A percentile compares a stretch with the other conserved stretches of the same genome.
phyloP scores from a whole-genome alignment of 1,140 invertebrate genomes.

The Lordiphosa clarofinis region DNA sequence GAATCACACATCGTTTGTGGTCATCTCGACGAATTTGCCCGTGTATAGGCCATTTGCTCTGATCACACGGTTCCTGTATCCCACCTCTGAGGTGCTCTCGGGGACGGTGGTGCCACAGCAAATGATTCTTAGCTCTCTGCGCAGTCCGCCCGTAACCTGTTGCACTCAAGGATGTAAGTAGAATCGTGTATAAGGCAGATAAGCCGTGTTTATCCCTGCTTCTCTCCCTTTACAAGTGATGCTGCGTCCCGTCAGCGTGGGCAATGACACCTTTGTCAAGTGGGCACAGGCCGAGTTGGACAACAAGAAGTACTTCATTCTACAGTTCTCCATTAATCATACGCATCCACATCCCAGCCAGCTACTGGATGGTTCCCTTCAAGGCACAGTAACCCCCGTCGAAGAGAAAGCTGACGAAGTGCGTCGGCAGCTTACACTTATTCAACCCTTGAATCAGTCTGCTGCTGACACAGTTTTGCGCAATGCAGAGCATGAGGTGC shows the following conservation, averaged over 20 bases:
- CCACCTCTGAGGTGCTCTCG: conserved; percentile 53
- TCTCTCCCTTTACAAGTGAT: conserved; percentile 26
- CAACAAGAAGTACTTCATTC: conserved; percentile 73
- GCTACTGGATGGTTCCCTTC: conserved; percentile 35
- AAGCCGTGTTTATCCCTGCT: too few relatives aligned
- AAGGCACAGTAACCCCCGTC: conserved; percentile 51
- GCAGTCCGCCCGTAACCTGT: conserved; percentile 65
- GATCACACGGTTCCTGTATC: conserved; percentile 63
- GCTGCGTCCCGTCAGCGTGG: conserved; percentile 60
- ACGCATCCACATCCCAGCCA: conserved; percentile 67
- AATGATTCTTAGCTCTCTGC: conserved; percentile 61
- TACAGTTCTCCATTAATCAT: conserved; percentile 73
- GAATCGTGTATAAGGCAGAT: too few relatives aligned
- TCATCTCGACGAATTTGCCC: conserved; percentile 67
- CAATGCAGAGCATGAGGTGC: conserved; percentile 53
- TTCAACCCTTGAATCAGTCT: conserved; percentile 48
- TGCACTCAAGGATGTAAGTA: conserved; percentile 77
- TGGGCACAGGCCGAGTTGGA: conserved; percentile 68
- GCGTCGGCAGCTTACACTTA: conserved; percentile 46
- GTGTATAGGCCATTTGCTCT: conserved; percentile 70
- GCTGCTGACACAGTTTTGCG: conserved; percentile 45
- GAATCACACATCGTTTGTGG: conserved; percentile 67
- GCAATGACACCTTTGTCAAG: conserved; percentile 70
- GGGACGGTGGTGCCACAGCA: conserved; percentile 46
- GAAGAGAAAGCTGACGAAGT: conserved; percentile 61